Evolutionary conservation across 2,797 vertebrate species (phyloP), one percentile per base, ranked within the genome.

Genomic region (Macropodus opercularis): DNA sequence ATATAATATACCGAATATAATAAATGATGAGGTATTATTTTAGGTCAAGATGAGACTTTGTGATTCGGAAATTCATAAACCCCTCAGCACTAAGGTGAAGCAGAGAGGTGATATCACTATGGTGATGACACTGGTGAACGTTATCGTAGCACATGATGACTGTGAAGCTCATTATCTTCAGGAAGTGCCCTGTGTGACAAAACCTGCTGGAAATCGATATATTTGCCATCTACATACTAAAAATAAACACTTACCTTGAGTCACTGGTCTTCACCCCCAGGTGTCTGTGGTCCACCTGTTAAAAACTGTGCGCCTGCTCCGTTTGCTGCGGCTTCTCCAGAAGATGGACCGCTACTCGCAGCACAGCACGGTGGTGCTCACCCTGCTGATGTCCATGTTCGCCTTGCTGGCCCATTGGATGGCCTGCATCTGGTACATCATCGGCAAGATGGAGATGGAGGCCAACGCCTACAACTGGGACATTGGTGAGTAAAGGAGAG

Each of bases 371-470:
- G 94, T 98, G 32, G 97, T 99, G 31, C 94, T 99, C 68, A 98
- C 96, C 0, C 92, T 99, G 63, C 94, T 99, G 67, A 99, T 99
- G 97, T 98, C 95, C 74, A 96, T 98, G 95, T 99, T 98, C 42
- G 97, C 96, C 19, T 91, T 99, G 81, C 91, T 99, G 44, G 97
- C 96, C 35, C 97, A 99, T 87, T 99, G 97, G 97, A 98, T 99
- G 97, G 97, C 97, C 19, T 99, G 97, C 87, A 97, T 99, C 92
- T 99, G 97, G 97, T 99, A 97, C 62, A 94, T 98, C 84, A 98
- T 99, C 32, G 97, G 97, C 80, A 98, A 95, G 85, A 97, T 95
- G 92, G 97, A 99, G 90, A 95, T 97, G 90, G 96, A 98, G 74
- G 93, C 94, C 87, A 97, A 96, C 26, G 90, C 93, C 51, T 92